Conservation (phyloP, 1,140 invertebrate species). For the Heterodera schachtii region DNA sequence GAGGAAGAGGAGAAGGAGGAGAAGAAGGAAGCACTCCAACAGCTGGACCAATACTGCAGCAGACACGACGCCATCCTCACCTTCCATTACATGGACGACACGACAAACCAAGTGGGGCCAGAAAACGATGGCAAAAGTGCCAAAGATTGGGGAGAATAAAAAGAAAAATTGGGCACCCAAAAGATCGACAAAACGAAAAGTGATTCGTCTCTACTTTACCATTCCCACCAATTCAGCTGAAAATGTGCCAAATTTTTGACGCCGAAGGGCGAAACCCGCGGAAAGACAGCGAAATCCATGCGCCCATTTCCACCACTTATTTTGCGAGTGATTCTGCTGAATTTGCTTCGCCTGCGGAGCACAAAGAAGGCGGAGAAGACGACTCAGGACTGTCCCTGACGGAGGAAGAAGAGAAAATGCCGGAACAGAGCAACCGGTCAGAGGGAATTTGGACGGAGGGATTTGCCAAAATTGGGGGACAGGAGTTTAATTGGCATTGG, state of each 20-base stretch:
- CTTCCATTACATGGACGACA: slow-evolving; percentile 58
- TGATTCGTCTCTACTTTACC: too few species aligned
- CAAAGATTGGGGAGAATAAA: too few species aligned
- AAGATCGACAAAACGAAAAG: too few species aligned
- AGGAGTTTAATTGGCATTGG: neutral
- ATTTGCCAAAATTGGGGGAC: neutral
- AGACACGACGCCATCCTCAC: slow-evolving; percentile 55
- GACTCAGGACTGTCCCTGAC: slow-evolving; percentile 45
- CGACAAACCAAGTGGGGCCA: slow-evolving; percentile 35
- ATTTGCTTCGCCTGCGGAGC: neutral
- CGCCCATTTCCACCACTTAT: neutral
- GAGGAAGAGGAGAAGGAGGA: slow-evolving; percentile 7
- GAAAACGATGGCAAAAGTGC: neutral
- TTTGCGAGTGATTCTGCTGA: slow-evolving; percentile 8
- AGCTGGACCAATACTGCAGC: slow-evolving; percentile 51
- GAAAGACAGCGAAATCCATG: slow-evolving; percentile 15
- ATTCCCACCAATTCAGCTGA: slow-evolving; percentile 24
- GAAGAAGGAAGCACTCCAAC: slow-evolving; percentile 51
- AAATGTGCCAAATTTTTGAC: slow-evolving; percentile 49
- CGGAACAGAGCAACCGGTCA: slow-evolving; percentile 4
- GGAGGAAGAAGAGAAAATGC: slow-evolving; percentile 28
- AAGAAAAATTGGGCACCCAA: too few species aligned
- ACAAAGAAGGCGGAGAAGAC: slow-evolving; percentile 24
- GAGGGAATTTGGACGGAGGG: neutral
- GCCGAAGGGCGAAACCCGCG: slow-evolving; percentile 15